Conservation (phyloP, 2,113 vertebrate species). For the Picathartes gymnocephalus region DNA sequence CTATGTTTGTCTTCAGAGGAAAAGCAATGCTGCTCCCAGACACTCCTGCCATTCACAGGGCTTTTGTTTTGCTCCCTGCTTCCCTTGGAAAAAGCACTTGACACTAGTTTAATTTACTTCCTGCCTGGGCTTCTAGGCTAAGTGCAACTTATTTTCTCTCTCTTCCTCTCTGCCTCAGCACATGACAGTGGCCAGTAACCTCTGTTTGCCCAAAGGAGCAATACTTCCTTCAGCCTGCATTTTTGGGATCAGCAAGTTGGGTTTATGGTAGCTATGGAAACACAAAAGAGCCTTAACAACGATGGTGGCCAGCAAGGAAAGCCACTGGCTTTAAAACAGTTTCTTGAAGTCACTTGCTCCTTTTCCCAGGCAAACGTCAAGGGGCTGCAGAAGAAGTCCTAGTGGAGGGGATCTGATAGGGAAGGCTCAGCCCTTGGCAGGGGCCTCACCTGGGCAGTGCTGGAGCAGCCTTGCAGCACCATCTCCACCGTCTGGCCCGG, state of each 20-base stretch:
- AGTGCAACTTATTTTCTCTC: not conserved
- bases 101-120: not conserved
- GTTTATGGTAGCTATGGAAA: conserved; percentile 16
- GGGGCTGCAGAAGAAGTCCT: not conserved
- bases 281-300: conserved; percentile 16
- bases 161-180: not conserved
- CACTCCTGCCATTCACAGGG: not conserved
- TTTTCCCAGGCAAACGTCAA: not conserved
- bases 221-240: not conserved
- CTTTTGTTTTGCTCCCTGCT: not conserved
- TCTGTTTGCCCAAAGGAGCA: not conserved
- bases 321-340: not conserved
- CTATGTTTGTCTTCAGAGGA: not conserved
- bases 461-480: conserved; percentile 77
- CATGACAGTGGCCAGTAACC: accelerated
- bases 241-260: not conserved
- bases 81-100: not conserved
- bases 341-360: not conserved
- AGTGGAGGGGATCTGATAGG: not conserved
- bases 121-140: not conserved
- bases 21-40: not conserved
- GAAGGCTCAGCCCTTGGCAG: not conserved
- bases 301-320: not conserved
- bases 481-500: conserved; percentile 76
- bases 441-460: conserved; percentile 73